Base-by-base conservation (phyloP, 2,797 vertebrate species). In the Sebastes miniatus region DNA sequence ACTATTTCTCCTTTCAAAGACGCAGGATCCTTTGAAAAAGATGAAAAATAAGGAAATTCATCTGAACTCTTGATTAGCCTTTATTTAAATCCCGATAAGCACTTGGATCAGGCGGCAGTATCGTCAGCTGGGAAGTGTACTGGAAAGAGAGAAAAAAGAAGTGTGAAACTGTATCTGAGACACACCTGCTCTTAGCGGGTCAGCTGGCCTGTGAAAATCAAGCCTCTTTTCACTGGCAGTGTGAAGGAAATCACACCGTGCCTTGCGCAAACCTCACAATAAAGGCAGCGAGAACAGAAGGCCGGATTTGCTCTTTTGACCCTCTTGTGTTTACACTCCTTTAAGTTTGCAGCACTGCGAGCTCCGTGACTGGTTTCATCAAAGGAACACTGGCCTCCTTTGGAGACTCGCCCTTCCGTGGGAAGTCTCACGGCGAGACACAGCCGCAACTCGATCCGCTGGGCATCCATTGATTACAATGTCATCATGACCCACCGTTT, bases 161-260 rank as follows among this genome's bases (percentile, higher is more conserved):
- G 85, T 65, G 59, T 84, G 94, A 93, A 96, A 96, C 94, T 83
- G 76, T 93, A 96, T 94, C 95, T 91, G 86, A 87, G 91, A 87
- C 94, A 95, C 96, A 94, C 95, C 96, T 96, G 95, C 92, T 95
- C 87, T 91, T 92, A 91, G 85, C 81, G 87, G 92, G 93, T 93
- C 92, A 91, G 83, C 88, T 84, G 91, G 69, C 84, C 87, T 91
- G 91, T 95, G 93, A 93, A 94, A 95, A 94, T 90, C 89, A 71
- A 92, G 80, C 83, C 72, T 85, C 92, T 88, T 92, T 95, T 95
- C 93, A 95, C 65, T 69, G 83, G 80, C 78, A 32, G 71, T 72
- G 84, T 92, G 83, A 58, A 86, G 91, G 92, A 93, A 92, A 88
- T 91, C 87, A 80, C 87, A 89, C 91, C 85, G 54, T 78, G 78